These are phyloP conservation scores for Eurystomus gularis DNA, from an alignment of 2,113 vertebrate species.

Conservation along the genomic window DNA sequence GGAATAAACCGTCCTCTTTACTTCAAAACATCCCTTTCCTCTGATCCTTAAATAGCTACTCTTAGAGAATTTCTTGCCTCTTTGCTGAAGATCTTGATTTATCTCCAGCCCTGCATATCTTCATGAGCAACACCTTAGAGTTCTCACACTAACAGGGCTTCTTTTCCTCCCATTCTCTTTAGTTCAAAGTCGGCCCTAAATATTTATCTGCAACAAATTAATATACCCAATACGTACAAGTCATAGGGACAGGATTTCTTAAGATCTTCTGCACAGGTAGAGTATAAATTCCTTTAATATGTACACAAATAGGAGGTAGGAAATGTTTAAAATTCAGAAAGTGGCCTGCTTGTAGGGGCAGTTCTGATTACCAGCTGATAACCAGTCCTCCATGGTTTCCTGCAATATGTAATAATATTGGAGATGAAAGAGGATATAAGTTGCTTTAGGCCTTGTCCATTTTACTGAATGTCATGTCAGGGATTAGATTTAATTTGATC, in stretches of 20 bases:
- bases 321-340: background rate
- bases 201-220: background rate
- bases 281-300: background rate
- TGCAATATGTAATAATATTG: background rate
- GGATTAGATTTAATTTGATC: conserved; percentile 35
- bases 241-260: background rate
- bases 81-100: background rate
- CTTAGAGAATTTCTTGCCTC: background rate
- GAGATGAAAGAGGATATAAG: conserved; percentile 16
- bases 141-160: background rate
- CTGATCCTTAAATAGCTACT: background rate
- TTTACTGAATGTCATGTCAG: conserved; percentile 5
- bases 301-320: background rate
- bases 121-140: background rate
- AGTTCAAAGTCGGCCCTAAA: background rate
- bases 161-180: background rate
- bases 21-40: conserved; percentile 2
- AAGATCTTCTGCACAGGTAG: background rate
- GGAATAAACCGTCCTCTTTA: background rate
- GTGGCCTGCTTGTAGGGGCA: background rate
- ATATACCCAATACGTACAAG: background rate
- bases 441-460: conserved; percentile 29
- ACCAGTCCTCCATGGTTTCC: background rate
- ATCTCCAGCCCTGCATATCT: background rate
- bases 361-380: conserved; percentile 13